phyloP scores from a whole-genome alignment of 2,113 vertebrate species.

The Vanacampus margaritifer region DNA sequence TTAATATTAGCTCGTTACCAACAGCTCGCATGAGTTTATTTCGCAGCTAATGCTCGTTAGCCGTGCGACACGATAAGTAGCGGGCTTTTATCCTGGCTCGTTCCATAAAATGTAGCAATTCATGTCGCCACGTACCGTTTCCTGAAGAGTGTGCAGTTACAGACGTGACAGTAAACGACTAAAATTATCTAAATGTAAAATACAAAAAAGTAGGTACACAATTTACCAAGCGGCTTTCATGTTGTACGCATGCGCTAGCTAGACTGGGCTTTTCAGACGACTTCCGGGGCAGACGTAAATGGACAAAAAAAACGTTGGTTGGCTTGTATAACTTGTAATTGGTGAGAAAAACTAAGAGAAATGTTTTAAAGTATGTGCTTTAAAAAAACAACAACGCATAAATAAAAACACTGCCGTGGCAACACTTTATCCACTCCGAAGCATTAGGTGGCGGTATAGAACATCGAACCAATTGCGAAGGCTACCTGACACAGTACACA shows the following conservation, averaged over 20 bases:
- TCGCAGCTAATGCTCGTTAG: constrained; percentile 39
- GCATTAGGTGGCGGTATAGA: not conserved
- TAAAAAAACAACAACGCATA: too few species aligned
- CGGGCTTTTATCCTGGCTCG: not conserved
- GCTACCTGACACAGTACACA: too few species aligned
- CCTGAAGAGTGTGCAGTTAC: not conserved
- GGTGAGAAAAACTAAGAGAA: not conserved
- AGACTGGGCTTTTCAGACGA: not conserved
- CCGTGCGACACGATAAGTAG: not conserved
- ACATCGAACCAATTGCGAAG: not conserved
- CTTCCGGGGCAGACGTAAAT: constrained; percentile 57
- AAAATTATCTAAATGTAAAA: not conserved
- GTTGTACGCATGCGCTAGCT: constrained; percentile 6
- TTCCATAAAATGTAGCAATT: not conserved
- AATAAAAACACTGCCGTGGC: not conserved
- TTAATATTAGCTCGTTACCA: not conserved
- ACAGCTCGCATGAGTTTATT: constrained; percentile 24
- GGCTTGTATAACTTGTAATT: not conserved
- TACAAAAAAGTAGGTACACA: not conserved
- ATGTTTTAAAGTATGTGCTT: too few species aligned
- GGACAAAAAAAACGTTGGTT: constrained; percentile 10
- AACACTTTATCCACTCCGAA: not conserved
- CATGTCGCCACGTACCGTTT: constrained; percentile 26
- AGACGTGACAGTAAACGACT: not conserved
- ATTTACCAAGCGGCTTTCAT: constrained; percentile 6